Evolutionary conservation across 2,888 invertebrate genomes (phyloP).

Genomic region (Dryobota labecula): DNA sequence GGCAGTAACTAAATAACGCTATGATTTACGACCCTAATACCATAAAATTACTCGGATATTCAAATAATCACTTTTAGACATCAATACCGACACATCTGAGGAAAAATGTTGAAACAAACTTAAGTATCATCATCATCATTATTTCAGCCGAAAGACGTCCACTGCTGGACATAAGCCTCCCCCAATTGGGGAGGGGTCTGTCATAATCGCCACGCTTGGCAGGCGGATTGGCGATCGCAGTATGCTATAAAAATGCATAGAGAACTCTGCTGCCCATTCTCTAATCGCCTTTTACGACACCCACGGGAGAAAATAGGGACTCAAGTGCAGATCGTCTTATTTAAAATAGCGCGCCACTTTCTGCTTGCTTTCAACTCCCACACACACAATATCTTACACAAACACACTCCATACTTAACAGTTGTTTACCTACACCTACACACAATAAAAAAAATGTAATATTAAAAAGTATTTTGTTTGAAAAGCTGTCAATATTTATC

Average conservation of each 20-base stretch:
- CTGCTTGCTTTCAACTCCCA: neutral
- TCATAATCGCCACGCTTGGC: too few relatives aligned
- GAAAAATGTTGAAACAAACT: neutral
- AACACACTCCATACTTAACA: conserved; percentile 14
- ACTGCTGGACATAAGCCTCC: too few relatives aligned
- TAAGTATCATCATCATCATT: neutral
- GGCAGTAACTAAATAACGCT: neutral
- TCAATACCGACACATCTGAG: neutral
- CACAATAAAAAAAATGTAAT: conserved; percentile 16
- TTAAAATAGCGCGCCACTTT: neutral
- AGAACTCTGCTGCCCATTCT: too few relatives aligned
- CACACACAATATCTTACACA: conserved; percentile 2
- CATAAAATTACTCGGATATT: too few relatives aligned
- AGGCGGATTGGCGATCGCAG: too few relatives aligned
- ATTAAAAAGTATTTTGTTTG: conserved; percentile 47
- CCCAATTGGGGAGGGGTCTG: too few relatives aligned
- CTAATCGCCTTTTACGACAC: too few relatives aligned
- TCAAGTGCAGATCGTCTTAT: neutral
- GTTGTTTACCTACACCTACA: neutral
- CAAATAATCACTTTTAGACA: too few relatives aligned
- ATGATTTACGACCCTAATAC: too few relatives aligned
- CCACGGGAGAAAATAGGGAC: too few relatives aligned
- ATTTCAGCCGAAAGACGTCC: too few relatives aligned
- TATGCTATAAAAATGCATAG: too few relatives aligned
- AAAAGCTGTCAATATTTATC: conserved; percentile 56